Conservation (phyloP, 2,888 invertebrate genomes). For the Dinocampus coccinellae region DNA sequence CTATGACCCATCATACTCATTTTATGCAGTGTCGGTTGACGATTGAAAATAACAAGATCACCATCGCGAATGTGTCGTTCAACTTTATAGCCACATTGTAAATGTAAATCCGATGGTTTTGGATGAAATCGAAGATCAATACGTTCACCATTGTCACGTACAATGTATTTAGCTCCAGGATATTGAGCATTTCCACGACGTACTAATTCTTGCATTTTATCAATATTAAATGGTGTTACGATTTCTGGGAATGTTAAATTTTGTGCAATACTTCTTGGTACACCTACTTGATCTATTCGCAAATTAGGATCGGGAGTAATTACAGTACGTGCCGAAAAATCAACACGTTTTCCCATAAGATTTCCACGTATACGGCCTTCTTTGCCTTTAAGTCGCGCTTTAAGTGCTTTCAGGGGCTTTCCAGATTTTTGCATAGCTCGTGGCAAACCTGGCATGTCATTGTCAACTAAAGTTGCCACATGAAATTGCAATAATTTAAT, state of each 20-base stretch:
- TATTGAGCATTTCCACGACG: constrained; percentile 97
- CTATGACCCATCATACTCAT: constrained; percentile 99
- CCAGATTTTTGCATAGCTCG: constrained; percentile 99
- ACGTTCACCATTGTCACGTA: constrained; percentile 97
- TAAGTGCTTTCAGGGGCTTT: constrained; percentile 97
- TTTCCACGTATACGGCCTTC: constrained; percentile 99
- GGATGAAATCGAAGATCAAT: constrained; percentile 99
- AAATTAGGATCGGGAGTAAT: constrained; percentile 97
- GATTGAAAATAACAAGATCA: constrained; percentile 98
- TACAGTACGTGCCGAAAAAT: constrained; percentile 99
- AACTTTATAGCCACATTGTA: constrained; percentile 94
- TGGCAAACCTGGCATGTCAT: constrained; percentile 98
- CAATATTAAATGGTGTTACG: constrained; percentile 99
- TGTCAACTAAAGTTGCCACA: constrained; percentile 97
- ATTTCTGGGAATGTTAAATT: constrained; percentile 99
- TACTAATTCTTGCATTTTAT: constrained; percentile 93
- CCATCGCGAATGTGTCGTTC: constrained; percentile 98
- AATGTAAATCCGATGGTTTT: constrained; percentile 94
- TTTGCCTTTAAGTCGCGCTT: constrained; percentile 96
- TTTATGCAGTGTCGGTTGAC: constrained; percentile 99
- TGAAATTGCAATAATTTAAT: constrained; percentile 98
- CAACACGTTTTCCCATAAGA: constrained; percentile 99
- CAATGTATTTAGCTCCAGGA: constrained; percentile 99
- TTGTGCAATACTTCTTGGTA: constrained; percentile 97
- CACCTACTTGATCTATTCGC: constrained; percentile 96